These are phyloP conservation scores for Papilio dardanus DNA, from an alignment of 1,140 invertebrate species.

Conservation along the genomic window DNA sequence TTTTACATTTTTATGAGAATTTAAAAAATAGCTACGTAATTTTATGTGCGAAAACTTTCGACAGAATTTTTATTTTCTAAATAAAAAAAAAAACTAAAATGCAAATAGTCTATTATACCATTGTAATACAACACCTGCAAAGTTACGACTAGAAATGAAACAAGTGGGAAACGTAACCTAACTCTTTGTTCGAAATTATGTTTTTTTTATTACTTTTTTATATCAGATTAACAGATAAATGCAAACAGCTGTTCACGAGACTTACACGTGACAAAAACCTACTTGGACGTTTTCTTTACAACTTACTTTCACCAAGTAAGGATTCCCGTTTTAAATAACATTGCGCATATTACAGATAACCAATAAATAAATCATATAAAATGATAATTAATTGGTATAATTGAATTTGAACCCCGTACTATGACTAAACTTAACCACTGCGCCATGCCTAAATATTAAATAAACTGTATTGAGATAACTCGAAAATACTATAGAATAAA, in stretches of 20 bases:
- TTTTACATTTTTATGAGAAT: too few species aligned
- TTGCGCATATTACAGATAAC: not conserved
- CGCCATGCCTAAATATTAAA: not conserved
- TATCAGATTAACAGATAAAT: too few species aligned
- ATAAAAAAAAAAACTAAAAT: too few species aligned
- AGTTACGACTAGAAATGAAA: slow-evolving; percentile 4
- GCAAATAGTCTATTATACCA: not conserved
- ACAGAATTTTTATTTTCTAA: too few species aligned
- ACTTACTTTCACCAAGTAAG: too few species aligned
- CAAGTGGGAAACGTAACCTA: not conserved
- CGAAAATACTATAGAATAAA: not conserved
- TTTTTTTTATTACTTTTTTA: too few species aligned
- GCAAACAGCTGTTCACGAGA: too few species aligned
- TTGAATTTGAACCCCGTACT: slow-evolving; percentile 3
- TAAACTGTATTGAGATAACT: not conserved
- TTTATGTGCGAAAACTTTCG: too few species aligned
- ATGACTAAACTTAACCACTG: not conserved
- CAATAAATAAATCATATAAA: too few species aligned
- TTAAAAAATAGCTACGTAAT: not conserved
- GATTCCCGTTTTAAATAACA: not conserved
- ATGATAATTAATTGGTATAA: too few species aligned
- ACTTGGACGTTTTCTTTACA: too few species aligned
- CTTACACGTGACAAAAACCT: too few species aligned
- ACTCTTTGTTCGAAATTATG: slow-evolving; percentile 2
- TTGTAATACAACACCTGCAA: slow-evolving; percentile 8